Base-by-base conservation (phyloP, 2,888 invertebrate species). In the Drosophila yooni region DNA sequence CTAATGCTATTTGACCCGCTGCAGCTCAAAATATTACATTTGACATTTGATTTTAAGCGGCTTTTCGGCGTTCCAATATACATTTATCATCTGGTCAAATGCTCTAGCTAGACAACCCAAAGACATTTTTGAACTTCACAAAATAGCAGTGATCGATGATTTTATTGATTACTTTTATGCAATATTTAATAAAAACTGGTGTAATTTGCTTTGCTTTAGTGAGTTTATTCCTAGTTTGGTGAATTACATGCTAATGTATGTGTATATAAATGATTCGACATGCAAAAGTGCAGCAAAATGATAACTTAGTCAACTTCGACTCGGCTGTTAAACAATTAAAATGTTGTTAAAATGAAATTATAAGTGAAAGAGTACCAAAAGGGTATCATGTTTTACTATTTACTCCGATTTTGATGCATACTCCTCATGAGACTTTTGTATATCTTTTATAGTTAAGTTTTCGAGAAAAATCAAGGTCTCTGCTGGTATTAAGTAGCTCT, bases 1-100 rank as follows among this genome's bases (percentile, higher is more conserved):
- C 77, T 75, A 79, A 75, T 78, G 76, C 60, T 63, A 60, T 58
- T 54, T 57, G 40, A 8, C 40, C 31, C 2, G 21, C 57, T 60
- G 31, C 57, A 56, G 52, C 58, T 62, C 43, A 64, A 54, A 60
- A 61, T 64, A 52, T 63, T 64, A 65, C 54, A 65, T 59, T 68
- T 56, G 54, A 63, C 53, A 46, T 25, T 46, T 46, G 60, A 69
- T 61, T 72, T 63, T 79, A 76, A 76, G 78, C 68, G 65, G 76
- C 76, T 79, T 79, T 79, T 65, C 31, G 34, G 43, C 11, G 56
- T 21, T 71, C 36, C 48, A 65, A 10, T 38, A 60, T 57, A 59
- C 66, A 40, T 34, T 56, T 40, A 57, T 70, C 59, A 57, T 46
- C 51, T 36, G 71, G 71, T 65, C 71, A 69, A 68, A 70, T 71